Evolutionary conservation across 2,888 invertebrate species (phyloP).

Genomic region (Girardia tigrina): DNA sequence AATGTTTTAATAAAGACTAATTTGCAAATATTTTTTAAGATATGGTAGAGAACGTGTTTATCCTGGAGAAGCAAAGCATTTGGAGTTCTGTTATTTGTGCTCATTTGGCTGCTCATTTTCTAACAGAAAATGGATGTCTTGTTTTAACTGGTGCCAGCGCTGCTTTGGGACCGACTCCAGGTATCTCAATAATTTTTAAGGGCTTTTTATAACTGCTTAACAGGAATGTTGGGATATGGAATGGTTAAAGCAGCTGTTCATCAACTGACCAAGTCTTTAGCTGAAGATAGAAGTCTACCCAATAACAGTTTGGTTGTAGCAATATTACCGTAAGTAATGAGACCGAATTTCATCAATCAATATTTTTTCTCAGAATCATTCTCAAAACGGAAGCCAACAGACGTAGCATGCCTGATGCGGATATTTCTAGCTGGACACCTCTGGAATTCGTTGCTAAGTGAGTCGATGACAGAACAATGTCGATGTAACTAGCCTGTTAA

Average conservation of each 20-base stretch:
- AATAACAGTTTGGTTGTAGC: constrained; percentile 62
- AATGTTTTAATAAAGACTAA: too few species aligned
- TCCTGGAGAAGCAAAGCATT: constrained; percentile 78
- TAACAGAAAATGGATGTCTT: constrained; percentile 75
- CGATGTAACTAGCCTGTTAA: too few species aligned
- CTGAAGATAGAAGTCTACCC: constrained; percentile 66
- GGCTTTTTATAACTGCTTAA: too few species aligned
- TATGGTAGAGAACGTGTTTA: neutral
- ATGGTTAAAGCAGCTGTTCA: constrained; percentile 71
- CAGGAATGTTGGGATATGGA: constrained; percentile 55
- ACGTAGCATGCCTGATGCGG: constrained; percentile 90
- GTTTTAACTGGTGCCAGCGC: constrained; percentile 91
- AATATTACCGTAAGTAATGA: constrained; percentile 62
- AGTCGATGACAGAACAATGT: too few species aligned
- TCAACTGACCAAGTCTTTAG: constrained; percentile 75
- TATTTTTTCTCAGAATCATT: constrained; percentile 57
- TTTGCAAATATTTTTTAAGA: too few species aligned
- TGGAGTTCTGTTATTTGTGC: constrained; percentile 88
- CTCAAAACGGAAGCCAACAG: constrained; percentile 95
- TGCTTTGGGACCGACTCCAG: constrained; percentile 58
- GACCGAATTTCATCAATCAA: neutral
- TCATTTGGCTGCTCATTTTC: constrained; percentile 66
- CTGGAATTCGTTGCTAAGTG: constrained; percentile 70
- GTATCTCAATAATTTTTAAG: too few species aligned
- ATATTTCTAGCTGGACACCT: constrained; percentile 79